These are phyloP conservation scores for Xyrauchen texanus DNA, from an alignment of 2,113 vertebrate genomes.

Conservation along the genomic window DNA sequence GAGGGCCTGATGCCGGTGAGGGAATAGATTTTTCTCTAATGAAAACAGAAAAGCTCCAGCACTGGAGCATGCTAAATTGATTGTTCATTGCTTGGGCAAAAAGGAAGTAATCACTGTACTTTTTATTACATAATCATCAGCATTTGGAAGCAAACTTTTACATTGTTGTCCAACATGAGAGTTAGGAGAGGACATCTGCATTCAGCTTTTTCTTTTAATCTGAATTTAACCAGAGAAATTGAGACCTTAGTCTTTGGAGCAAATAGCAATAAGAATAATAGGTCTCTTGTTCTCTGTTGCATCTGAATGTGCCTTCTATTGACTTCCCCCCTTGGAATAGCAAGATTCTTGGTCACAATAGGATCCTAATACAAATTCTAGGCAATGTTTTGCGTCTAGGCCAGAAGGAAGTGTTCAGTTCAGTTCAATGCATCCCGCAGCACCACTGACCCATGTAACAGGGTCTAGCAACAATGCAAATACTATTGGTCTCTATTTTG, in stretches of 20 bases:
- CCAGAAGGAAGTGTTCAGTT: conserved; percentile 25
- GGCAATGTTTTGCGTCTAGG: conserved; percentile 39
- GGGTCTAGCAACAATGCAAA: conserved; percentile 37
- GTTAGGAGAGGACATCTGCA: conserved; percentile 33
- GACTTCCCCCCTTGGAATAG: conserved; percentile 49
- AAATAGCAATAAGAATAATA: conserved; percentile 54
- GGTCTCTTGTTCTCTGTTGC: conserved; percentile 56
- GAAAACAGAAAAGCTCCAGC: not conserved
- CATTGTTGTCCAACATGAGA: conserved; percentile 29
- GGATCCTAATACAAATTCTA: conserved; percentile 54
- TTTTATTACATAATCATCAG: conserved; percentile 3
- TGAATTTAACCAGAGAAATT: conserved; percentile 43
- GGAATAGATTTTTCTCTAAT: not conserved
- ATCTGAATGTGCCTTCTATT: conserved; percentile 51
- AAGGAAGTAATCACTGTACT: not conserved
- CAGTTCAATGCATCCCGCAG: not conserved
- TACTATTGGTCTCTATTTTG: conserved; percentile 38
- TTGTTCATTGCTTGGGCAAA: conserved; percentile 6
- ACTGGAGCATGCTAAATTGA: conserved; percentile 23
- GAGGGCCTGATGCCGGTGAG: no score
- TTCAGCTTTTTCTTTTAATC: conserved; percentile 37
- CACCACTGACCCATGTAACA: conserved; percentile 34
- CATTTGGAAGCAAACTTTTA: conserved; percentile 44
- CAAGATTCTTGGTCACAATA: conserved; percentile 56
- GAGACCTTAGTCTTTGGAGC: conserved; percentile 34